Evolutionary conservation across 2,888 invertebrate species (phyloP).

Genomic region (Homarus gammarus): DNA sequence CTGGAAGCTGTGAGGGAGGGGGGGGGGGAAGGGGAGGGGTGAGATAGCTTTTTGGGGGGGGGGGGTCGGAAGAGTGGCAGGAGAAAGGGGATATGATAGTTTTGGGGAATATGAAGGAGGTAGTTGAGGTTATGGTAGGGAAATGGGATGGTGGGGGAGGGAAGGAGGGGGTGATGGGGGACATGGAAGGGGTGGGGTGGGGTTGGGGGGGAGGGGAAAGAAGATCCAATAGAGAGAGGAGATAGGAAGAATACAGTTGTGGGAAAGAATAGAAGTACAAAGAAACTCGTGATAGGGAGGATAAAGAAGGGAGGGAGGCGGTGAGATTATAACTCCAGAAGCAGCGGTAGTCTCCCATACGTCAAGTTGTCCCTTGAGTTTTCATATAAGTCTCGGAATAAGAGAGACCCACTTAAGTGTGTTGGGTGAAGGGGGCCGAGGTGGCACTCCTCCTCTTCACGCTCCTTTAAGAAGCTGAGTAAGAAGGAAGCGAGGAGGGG

Average conservation of each 20-base stretch:
- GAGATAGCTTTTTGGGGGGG: neutral
- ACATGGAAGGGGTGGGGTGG: neutral
- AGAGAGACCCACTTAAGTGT: neutral
- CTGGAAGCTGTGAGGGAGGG: neutral
- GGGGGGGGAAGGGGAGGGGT: neutral
- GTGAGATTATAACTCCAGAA: no score
- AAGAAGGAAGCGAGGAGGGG: neutral
- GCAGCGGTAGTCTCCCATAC: no score
- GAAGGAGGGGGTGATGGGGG: conserved; percentile 1
- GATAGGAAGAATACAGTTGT: neutral
- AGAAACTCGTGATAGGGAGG: no score
- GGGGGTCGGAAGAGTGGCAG: neutral
- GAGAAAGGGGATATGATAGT: neutral
- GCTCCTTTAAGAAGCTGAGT: neutral
- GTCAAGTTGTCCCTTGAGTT: no score
- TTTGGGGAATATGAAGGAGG: neutral
- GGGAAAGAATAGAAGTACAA: no score
- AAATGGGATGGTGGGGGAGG: neutral
- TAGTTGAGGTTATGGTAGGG: no score
- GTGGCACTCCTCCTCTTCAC: no score
- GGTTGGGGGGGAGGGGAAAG: neutral
- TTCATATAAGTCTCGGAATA: no score
- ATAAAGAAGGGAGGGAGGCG: no score
- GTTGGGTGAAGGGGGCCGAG: no score
- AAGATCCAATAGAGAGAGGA: neutral